Conservation (phyloP, 92 coral and sea anemone species). For the Muricea muricata region DNA sequence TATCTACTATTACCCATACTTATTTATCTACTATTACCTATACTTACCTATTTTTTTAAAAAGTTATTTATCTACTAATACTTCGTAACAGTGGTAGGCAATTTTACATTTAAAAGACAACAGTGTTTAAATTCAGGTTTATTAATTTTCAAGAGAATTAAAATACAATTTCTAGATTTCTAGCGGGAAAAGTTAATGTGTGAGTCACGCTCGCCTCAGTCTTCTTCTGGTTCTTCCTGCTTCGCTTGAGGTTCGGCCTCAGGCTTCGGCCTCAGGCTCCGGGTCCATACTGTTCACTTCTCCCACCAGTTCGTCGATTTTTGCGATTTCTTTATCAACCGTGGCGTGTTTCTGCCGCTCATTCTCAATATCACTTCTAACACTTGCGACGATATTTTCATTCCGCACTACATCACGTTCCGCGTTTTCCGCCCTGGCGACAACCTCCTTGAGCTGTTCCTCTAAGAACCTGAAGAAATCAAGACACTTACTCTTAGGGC, state of each 20-base stretch:
- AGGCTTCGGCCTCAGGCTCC: not conserved
- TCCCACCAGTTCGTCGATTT: constrained; percentile 22
- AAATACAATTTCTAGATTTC: not conserved
- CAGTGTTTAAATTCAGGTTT: no score
- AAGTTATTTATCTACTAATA: not conserved
- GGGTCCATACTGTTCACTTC: not conserved
- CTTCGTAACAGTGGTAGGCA: not conserved
- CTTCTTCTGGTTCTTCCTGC: not conserved
- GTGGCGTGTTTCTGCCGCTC: not conserved
- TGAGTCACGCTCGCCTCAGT: constrained; percentile 3
- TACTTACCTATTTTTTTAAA: no score
- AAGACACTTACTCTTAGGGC: no score
- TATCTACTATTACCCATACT: not conserved
- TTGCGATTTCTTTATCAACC: constrained; percentile 10
- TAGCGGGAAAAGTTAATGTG: not conserved
- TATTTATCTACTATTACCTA: no score
- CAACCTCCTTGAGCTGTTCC: constrained; percentile 32
- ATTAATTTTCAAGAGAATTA: not conserved
- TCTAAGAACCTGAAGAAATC: constrained; percentile 45
- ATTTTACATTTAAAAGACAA: not conserved
- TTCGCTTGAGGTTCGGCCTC: not conserved
- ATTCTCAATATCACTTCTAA: constrained; percentile 8
- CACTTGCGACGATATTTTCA: constrained; percentile 25
- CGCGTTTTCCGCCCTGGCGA: constrained; percentile 17
- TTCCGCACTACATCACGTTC: constrained; percentile 40